A percentile compares a stretch with the other conserved stretches of the same genome.
These are phyloP conservation scores for Ailuropoda melanoleuca DNA, from an alignment of 2,113 vertebrate genomes.

Conservation along the genomic window DNA sequence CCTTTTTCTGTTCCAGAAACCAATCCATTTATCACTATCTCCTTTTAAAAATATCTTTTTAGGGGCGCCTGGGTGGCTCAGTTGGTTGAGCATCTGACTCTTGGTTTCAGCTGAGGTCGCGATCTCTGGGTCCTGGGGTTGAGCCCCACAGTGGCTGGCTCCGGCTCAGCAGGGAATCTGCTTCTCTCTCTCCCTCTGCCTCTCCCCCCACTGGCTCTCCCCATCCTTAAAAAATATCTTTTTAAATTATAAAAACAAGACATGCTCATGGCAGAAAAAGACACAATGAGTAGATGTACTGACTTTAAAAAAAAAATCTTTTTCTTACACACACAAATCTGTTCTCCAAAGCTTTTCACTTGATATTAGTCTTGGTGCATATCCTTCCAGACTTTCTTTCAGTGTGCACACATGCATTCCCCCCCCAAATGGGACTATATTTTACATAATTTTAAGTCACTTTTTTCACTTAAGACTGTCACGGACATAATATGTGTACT, in stretches of 20 bases:
- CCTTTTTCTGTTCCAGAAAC: background rate
- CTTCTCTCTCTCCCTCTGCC: background rate
- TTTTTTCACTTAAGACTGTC: background rate
- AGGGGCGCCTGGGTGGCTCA: background rate
- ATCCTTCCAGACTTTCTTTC: background rate
- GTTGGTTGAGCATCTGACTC: background rate
- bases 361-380: background rate
- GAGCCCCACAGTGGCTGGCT: background rate
- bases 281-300: background rate
- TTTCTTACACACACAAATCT: background rate
- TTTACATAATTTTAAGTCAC: background rate
- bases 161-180: background rate
- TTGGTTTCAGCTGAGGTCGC: background rate
- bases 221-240: background rate
- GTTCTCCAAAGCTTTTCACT: background rate
- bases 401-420: background rate
- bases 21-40: background rate
- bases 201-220: background rate
- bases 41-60: background rate
- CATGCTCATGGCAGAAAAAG: background rate
- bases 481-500: background rate
- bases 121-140: background rate
- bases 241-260: conserved; percentile 52
- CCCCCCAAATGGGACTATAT: background rate
- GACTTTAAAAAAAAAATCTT: background rate